These are phyloP conservation scores for Corythoichthys intestinalis DNA, from an alignment of 2,113 vertebrate genomes.

Conservation along the genomic window DNA sequence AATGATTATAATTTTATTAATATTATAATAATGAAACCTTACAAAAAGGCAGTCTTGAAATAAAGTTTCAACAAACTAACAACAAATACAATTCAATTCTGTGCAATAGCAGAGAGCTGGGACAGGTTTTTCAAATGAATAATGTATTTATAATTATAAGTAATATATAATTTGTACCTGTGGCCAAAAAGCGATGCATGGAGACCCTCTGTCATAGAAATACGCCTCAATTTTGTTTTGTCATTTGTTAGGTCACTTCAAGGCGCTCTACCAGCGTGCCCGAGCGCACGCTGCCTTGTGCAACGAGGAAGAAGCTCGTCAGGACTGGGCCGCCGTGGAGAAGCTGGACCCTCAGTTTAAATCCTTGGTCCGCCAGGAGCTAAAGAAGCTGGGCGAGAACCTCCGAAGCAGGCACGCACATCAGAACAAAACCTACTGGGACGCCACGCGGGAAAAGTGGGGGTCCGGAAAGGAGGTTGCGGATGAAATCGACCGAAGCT, in stretches of 20 bases:
- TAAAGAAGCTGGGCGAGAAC: slow-evolving; percentile 72
- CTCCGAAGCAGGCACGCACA: slow-evolving; percentile 62
- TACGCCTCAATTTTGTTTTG: neutral
- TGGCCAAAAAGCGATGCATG: too few relatives aligned
- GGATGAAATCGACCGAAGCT: slow-evolving; percentile 19
- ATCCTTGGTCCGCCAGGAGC: slow-evolving; percentile 66
- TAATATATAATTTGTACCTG: too few relatives aligned
- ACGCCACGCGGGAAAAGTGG: slow-evolving; percentile 60
- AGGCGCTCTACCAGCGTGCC: slow-evolving; percentile 78
- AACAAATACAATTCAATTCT: too few relatives aligned
- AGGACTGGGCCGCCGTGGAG: slow-evolving; percentile 67
- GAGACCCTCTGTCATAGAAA: neutral
- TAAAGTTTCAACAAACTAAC: too few relatives aligned
- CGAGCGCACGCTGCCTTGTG: slow-evolving; percentile 75
- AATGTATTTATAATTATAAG: too few relatives aligned
- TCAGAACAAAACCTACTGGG: slow-evolving; percentile 77
- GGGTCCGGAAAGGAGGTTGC: slow-evolving; percentile 23
- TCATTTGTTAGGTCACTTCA: slow-evolving; percentile 71
- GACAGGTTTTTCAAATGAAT: too few relatives aligned
- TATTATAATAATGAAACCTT: too few relatives aligned
- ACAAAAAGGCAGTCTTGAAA: too few relatives aligned
- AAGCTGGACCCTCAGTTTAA: slow-evolving; percentile 73
- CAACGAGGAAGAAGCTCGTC: slow-evolving; percentile 69
- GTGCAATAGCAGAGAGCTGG: too few relatives aligned
- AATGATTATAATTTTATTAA: too few relatives aligned